phyloP scores from a whole-genome alignment of 35 echinoderm and acorn worm genomes.

The Ophioderma brevispina region DNA sequence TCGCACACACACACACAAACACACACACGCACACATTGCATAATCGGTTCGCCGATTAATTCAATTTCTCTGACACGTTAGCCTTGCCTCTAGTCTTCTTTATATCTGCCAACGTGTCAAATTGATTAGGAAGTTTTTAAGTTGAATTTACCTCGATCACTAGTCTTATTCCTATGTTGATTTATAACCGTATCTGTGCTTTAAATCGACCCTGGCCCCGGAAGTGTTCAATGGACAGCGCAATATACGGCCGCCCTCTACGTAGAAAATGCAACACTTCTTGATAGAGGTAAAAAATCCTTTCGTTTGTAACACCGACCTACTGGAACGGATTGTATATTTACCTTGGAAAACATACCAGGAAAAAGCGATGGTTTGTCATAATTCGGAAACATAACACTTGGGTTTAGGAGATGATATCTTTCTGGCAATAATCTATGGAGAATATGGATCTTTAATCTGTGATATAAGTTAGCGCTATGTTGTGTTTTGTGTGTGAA shows the following conservation, averaged over 20 bases:
- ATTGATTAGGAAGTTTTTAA: too few species aligned
- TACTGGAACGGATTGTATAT: background rate
- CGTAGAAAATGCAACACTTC: background rate
- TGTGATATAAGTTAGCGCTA: background rate
- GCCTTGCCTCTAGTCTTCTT: too few species aligned
- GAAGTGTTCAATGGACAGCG: background rate
- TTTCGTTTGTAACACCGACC: background rate
- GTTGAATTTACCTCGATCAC: too few species aligned
- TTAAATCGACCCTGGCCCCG: background rate
- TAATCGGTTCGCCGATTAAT: too few species aligned
- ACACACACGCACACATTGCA: too few species aligned
- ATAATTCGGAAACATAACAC: conserved; percentile 1
- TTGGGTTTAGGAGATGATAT: background rate
- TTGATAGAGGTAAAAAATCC: background rate
- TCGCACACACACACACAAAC: too few species aligned
- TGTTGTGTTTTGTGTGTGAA: conserved; percentile 1
- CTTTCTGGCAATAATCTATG: background rate
- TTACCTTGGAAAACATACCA: conserved; percentile 9
- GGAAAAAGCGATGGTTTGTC: background rate
- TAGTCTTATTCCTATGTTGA: too few species aligned
- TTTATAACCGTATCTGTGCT: background rate
- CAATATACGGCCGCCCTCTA: background rate
- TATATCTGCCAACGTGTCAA: too few species aligned
- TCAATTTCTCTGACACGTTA: too few species aligned
- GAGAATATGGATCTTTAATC: background rate